Evolutionary conservation across 1,140 invertebrate genomes (phyloP).

Genomic region (Holcopasites calliopsidis): DNA sequence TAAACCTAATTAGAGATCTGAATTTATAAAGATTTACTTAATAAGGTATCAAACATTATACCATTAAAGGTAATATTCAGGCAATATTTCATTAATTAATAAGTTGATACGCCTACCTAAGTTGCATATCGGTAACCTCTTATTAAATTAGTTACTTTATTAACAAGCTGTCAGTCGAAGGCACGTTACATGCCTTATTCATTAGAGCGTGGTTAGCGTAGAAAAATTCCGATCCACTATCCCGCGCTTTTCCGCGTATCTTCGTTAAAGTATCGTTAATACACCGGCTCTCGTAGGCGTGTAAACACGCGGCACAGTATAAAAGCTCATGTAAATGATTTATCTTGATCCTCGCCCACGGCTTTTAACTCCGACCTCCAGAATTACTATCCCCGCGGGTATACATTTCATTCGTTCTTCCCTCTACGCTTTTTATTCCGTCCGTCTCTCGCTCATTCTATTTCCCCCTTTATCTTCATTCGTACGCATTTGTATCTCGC

Average conservation of each 20-base stretch:
- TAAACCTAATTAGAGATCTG: too few species aligned
- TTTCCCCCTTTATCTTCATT: conserved; percentile 21
- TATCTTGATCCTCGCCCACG: conserved; percentile 55
- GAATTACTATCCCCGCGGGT: conserved; percentile 47
- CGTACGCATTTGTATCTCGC: conserved; percentile 12
- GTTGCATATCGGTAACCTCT: neutral
- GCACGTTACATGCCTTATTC: neutral
- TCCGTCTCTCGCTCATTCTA: neutral
- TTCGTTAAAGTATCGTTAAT: conserved; percentile 39
- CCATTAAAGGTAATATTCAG: too few species aligned
- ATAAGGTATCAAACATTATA: too few species aligned
- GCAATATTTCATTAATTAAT: too few species aligned
- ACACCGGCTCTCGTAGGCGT: conserved; percentile 42
- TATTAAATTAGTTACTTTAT: neutral
- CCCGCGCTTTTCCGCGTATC: conserved; percentile 29
- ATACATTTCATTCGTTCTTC: conserved; percentile 20
- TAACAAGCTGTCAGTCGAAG: neutral
- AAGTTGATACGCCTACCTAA: too few species aligned
- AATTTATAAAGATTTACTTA: too few species aligned
- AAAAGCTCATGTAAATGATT: conserved; percentile 60
- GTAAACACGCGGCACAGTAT: conserved; percentile 51
- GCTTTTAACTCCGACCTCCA: conserved; percentile 50
- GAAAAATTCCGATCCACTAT: conserved; percentile 3
- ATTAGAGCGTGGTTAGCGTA: conserved; percentile 1
- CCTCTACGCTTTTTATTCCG: neutral